phyloP scores from a whole-genome alignment of 2,113 vertebrate species.

The Struthio camelus region DNA sequence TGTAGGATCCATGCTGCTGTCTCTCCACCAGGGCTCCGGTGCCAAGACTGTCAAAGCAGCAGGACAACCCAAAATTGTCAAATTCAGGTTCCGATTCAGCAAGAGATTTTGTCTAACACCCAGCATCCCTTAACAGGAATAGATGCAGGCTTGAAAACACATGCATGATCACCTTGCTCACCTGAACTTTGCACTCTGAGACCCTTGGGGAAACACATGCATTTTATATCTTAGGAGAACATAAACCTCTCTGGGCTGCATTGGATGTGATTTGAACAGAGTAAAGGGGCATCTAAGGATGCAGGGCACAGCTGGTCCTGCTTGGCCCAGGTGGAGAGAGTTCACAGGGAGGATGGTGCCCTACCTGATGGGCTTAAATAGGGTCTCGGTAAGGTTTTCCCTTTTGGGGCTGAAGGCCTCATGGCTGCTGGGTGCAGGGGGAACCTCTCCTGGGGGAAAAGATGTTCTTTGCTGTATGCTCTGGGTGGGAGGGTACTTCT shows the following conservation, averaged over 20 bases:
- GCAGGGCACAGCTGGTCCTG: neutral
- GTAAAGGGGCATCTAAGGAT: neutral
- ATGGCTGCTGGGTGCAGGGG: neutral
- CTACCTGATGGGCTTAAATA: neutral
- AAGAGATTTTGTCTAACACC: neutral
- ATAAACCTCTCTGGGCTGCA: neutral
- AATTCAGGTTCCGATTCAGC: neutral
- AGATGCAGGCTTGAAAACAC: neutral
- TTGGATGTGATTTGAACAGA: neutral
- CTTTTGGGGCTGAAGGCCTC: fast-evolving
- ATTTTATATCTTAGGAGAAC: neutral
- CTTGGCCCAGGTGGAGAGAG: neutral
- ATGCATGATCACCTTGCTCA: neutral
- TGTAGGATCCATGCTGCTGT: neutral
- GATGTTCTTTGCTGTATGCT: fast-evolving
- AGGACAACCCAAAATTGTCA: neutral
- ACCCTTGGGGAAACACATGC: fast-evolving
- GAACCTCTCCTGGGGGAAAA: neutral
- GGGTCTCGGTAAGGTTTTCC: fast-evolving
- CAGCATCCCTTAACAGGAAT: neutral
- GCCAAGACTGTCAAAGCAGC: neutral
- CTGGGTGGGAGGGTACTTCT: neutral
- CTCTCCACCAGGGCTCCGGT: neutral
- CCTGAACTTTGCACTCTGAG: neutral
- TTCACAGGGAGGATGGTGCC: neutral